phyloP scores from a whole-genome alignment of 2,888 invertebrate genomes.

The Tillus elongatus region DNA sequence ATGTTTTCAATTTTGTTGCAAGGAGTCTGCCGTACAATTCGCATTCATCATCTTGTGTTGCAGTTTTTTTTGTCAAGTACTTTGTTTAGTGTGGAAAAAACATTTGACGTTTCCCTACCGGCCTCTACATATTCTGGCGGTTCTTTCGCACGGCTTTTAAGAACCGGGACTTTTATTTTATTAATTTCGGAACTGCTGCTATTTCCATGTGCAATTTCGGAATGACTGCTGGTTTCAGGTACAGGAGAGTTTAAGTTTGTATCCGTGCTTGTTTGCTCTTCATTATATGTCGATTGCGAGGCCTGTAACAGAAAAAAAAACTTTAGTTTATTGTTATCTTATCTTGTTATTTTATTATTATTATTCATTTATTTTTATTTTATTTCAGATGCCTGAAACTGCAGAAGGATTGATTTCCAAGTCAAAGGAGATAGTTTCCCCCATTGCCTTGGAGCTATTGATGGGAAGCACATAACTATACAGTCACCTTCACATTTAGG shows the following conservation, averaged over 20 bases:
- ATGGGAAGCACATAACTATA: conserved; percentile 30
- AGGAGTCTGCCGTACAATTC: conserved; percentile 20
- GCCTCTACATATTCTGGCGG: conserved; percentile 7
- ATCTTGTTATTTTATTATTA: conserved; percentile 2
- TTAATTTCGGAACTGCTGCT: conserved; percentile 2
- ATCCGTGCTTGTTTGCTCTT: conserved; percentile 5
- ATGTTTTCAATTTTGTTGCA: conserved; percentile 19
- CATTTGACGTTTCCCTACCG: conserved; percentile 8
- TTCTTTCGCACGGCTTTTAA: conserved; percentile 6
- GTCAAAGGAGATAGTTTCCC: conserved; percentile 13
- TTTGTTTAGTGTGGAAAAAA: conserved; percentile 8
- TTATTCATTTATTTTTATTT: conserved; percentile 7
- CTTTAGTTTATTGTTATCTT: conserved; percentile 2
- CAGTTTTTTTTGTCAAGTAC: conserved; percentile 7
- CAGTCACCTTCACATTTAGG: conserved; percentile 24
- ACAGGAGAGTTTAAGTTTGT: conserved; percentile 6
- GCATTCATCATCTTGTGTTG: conserved; percentile 19
- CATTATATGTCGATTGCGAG: conserved; percentile 7
- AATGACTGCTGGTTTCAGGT: conserved; percentile 4
- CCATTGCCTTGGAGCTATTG: conserved; percentile 17
- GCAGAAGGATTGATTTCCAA: too few species aligned
- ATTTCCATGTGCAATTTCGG: conserved; percentile 4
- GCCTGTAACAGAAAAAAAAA: conserved; percentile 6
- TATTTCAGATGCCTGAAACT: conserved; percentile 13
- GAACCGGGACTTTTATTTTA: conserved; percentile 5